These are phyloP conservation scores for Dallia pectoralis DNA, from an alignment of 2,797 vertebrate genomes.

Conservation along the genomic window DNA sequence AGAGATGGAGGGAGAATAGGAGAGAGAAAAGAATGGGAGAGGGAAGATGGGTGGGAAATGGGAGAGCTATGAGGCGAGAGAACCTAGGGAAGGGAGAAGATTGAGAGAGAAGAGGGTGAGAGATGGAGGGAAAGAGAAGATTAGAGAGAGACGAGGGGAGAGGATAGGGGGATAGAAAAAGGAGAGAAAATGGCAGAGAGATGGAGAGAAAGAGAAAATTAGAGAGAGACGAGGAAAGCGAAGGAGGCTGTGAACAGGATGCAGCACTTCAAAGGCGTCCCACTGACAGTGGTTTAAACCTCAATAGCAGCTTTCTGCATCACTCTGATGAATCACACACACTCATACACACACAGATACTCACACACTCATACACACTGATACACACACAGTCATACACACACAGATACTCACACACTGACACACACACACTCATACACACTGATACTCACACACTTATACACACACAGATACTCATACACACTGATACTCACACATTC, in stretches of 20 bases:
- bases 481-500: no score
- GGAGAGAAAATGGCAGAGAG: no score
- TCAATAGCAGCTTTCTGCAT: slow-evolving; percentile 17
- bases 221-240: background rate
- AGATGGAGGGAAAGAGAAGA: background rate
- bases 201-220: background rate
- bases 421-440: no score
- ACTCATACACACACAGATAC: background rate
- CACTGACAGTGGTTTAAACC: slow-evolving; percentile 26
- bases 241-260: slow-evolving; percentile 21
- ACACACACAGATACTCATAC: no score
- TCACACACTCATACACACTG: no score
- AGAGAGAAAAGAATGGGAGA: background rate
- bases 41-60: no score
- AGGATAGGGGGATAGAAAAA: background rate
- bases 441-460: no score
- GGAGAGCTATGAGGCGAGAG: background rate
- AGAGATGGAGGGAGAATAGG: background rate
- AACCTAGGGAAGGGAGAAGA: background rate
- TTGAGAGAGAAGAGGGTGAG: background rate
- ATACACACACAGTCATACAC: no score
- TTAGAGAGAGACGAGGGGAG: background rate
- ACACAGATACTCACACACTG: no score
- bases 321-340: slow-evolving; percentile 19
- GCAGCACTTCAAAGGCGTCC: slow-evolving; percentile 35